Evolutionary conservation across 2,888 invertebrate species (phyloP).

Genomic region (Acrocera orbiculus): DNA sequence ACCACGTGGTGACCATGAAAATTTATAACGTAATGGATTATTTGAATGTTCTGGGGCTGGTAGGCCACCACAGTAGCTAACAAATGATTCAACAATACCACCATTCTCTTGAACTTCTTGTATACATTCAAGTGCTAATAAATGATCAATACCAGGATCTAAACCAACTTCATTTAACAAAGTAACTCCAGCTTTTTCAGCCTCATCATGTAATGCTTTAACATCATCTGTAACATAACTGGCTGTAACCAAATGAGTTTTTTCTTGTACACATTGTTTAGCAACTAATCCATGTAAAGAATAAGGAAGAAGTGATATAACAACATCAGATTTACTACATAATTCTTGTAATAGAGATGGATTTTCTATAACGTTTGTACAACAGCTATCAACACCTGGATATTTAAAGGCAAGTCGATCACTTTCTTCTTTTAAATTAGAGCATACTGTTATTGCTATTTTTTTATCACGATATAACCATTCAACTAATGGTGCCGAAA

Average conservation of each 20-base stretch:
- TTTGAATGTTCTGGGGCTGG: conserved; percentile 94
- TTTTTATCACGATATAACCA: conserved; percentile 72
- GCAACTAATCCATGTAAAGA: conserved; percentile 74
- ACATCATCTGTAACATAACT: conserved; percentile 84
- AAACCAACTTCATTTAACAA: conserved; percentile 92
- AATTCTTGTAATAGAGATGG: conserved; percentile 45
- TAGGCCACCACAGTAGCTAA: conserved; percentile 92
- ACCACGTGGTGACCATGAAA: conserved; percentile 94
- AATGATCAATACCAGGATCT: conserved; percentile 97
- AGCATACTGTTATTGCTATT: conserved; percentile 71
- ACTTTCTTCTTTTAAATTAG: conserved; percentile 73
- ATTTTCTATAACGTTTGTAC: conserved; percentile 64
- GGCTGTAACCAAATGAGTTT: conserved; percentile 89
- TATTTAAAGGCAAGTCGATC: conserved; percentile 64
- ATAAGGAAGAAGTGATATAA: conserved; percentile 81
- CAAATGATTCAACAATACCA: conserved; percentile 83
- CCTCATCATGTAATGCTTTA: conserved; percentile 61
- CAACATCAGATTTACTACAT: conserved; percentile 55
- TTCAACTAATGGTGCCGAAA: conserved; percentile 86
- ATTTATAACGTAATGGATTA: conserved; percentile 78
- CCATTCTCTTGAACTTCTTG: conserved; percentile 79
- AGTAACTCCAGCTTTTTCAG: conserved; percentile 75
- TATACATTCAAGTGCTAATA: conserved; percentile 92
- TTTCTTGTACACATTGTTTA: conserved; percentile 65
- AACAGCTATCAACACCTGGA: conserved; percentile 59